A percentile compares a stretch with the other conserved stretches of the same genome.
These are phyloP conservation scores for Malurus cyaneus DNA, from an alignment of 2,113 vertebrate genomes.

Conservation along the genomic window DNA sequence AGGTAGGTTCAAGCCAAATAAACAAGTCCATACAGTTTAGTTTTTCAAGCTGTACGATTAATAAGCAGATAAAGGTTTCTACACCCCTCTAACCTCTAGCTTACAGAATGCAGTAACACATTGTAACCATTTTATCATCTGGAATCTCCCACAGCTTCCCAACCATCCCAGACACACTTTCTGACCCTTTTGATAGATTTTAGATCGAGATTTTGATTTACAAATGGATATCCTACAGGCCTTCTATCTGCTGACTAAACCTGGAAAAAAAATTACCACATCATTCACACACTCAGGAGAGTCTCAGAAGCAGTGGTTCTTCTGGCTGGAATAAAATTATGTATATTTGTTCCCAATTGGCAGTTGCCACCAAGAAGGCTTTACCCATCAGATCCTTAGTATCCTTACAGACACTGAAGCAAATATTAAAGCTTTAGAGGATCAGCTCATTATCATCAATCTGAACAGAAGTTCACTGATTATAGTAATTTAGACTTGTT, in stretches of 20 bases:
- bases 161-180: not conserved
- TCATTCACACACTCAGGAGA: not conserved
- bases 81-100: not conserved
- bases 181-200: not conserved
- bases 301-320: not conserved
- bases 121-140: not conserved
- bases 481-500: constrained; percentile 4
- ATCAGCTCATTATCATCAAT: not conserved
- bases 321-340: not conserved
- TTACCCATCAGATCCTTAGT: not conserved
- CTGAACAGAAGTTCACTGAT: not conserved
- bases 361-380: not conserved
- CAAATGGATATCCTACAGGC: not conserved
- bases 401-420: not conserved
- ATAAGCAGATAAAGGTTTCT: not conserved
- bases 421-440: not conserved
- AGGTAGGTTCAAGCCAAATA: not conserved
- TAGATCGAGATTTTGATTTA: not conserved
- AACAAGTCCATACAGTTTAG: not conserved
- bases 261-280: not conserved
- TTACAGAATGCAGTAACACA: not conserved
- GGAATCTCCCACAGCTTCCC: not conserved
- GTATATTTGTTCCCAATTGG: not conserved
- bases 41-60: not conserved
- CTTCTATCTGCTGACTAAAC: not conserved